phyloP scores from a whole-genome alignment of 2,113 vertebrate genomes.

The Equus przewalskii region DNA sequence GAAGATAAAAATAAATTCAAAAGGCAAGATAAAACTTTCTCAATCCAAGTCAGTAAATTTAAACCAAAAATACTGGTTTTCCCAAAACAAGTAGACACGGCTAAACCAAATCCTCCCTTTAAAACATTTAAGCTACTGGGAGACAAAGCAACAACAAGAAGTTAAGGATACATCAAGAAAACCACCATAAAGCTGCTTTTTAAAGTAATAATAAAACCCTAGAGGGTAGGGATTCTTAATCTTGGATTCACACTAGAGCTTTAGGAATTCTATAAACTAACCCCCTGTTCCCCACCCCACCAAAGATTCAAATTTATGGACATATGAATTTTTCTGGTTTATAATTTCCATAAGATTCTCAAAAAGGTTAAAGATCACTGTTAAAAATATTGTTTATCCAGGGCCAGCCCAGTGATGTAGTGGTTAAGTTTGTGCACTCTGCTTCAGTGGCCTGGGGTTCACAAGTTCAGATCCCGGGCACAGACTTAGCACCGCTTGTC shows the following conservation, averaged over 20 bases:
- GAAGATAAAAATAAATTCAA: slow-evolving; percentile 23
- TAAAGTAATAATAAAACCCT: neutral
- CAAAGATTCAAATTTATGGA: neutral
- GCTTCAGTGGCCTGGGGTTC: no score
- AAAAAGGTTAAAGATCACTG: neutral
- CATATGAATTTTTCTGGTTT: neutral
- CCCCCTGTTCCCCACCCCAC: no score
- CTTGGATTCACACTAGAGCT: neutral
- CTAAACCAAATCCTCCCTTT: neutral
- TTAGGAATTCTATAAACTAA: neutral
- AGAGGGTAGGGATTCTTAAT: neutral
- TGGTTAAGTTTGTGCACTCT: no score
- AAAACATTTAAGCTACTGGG: slow-evolving; percentile 36
- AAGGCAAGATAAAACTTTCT: slow-evolving; percentile 31
- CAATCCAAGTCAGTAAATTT: neutral
- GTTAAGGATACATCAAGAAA: slow-evolving; percentile 44
- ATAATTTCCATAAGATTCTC: neutral
- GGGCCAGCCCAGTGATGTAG: no score
- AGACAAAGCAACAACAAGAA: neutral
- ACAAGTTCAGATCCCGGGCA: no score
- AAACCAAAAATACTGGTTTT: neutral
- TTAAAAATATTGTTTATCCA: neutral
- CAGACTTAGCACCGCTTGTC: no score
- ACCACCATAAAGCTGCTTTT: slow-evolving; percentile 15
- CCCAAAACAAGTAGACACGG: neutral